Percentiles rank a stretch among this genome's conserved stretches.
Conservation (phyloP, 2,888 invertebrate genomes). For the Petrolisthes manimaculis region DNA sequence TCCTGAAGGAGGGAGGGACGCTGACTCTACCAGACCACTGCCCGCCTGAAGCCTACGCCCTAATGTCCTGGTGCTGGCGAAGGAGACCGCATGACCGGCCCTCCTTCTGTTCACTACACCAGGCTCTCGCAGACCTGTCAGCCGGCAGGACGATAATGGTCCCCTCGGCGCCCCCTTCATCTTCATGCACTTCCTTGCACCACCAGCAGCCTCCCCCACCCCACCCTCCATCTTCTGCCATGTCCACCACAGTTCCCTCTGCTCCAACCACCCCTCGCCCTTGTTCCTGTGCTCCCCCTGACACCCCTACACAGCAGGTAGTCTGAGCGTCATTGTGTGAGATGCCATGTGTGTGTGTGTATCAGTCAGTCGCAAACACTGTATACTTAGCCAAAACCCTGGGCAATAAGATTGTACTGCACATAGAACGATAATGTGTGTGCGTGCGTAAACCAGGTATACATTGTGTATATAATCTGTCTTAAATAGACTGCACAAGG, state of each 20-base stretch:
- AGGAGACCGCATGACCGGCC: constrained; percentile 87
- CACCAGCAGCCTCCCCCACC: background rate
- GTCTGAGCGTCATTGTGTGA: background rate
- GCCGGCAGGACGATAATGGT: constrained; percentile 66
- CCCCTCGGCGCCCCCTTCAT: constrained; percentile 50
- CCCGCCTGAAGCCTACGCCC: constrained; percentile 83
- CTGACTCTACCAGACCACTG: constrained; percentile 92
- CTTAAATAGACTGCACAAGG: too few species aligned
- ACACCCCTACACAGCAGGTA: constrained; percentile 30
- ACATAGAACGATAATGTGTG: too few species aligned
- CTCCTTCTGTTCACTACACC: constrained; percentile 75
- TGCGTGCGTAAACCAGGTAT: too few species aligned
- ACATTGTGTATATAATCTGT: too few species aligned
- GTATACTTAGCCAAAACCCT: too few species aligned
- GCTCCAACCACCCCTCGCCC: constrained; percentile 52
- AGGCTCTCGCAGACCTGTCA: constrained; percentile 69
- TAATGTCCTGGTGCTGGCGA: constrained; percentile 96
- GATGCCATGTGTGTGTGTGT: background rate
- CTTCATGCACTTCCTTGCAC: background rate
- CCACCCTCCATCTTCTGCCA: constrained; percentile 51
- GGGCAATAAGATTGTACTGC: too few species aligned
- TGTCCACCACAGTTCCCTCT: constrained; percentile 44
- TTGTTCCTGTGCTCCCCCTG: constrained; percentile 58
- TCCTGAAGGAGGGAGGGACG: constrained; percentile 92
- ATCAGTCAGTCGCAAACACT: background rate